phyloP scores from a whole-genome alignment of 2,888 invertebrate species.

The Microdon myrmicae region DNA sequence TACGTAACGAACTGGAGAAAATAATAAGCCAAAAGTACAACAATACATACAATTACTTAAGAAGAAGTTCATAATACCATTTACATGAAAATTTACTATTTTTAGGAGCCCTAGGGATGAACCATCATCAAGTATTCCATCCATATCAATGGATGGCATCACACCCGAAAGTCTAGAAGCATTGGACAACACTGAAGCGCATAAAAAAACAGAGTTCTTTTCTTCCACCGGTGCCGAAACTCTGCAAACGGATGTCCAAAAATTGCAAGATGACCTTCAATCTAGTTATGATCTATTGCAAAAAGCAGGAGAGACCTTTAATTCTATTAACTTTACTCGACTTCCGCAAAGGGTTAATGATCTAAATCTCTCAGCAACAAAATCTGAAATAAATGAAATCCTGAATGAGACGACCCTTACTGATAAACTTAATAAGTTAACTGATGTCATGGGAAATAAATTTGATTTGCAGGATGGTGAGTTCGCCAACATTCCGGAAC shows the following conservation, averaged over 20 bases:
- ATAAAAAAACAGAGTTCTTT: slow-evolving; percentile 37
- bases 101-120: no score
- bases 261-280: slow-evolving; percentile 59
- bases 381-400: slow-evolving; percentile 50
- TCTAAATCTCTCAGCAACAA: slow-evolving; percentile 56
- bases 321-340: slow-evolving; percentile 58
- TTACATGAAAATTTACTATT: no score
- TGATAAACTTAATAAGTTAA: slow-evolving; percentile 57
- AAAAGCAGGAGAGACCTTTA: slow-evolving; percentile 59
- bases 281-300: slow-evolving; percentile 61
- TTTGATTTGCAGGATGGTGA: slow-evolving; percentile 63
- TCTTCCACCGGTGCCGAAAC: slow-evolving; percentile 45
- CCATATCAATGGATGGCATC: no score
- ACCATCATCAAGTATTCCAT: no score
- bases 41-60: no score
- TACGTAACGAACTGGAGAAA: slow-evolving; percentile 28
- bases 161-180: no score
- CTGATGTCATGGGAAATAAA: slow-evolving; percentile 56
- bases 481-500: slow-evolving; percentile 63
- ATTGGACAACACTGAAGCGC: slow-evolving; percentile 3
- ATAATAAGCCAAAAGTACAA: slow-evolving; percentile 21
- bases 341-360: slow-evolving; percentile 60
- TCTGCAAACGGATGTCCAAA: slow-evolving; percentile 58
- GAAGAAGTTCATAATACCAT: no score
- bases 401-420: slow-evolving; percentile 54